Evolutionary conservation across 2,797 vertebrate genomes (phyloP), one percentile per base, ranked within the genome.

Genomic region (Hapalemur alaotrensis): DNA sequence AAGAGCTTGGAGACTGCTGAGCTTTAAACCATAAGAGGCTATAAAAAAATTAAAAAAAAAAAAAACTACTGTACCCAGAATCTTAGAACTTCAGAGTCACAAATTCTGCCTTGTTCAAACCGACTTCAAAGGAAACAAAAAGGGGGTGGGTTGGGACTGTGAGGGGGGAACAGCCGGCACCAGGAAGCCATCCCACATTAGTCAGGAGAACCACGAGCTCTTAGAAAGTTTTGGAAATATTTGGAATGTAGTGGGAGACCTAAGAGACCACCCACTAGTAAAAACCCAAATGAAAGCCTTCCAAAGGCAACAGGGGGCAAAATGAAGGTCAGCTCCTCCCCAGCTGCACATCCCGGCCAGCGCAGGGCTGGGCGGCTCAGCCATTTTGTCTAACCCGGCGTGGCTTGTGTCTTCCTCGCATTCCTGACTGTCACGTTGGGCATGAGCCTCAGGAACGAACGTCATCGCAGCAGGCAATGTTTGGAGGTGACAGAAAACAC

Each of bases 401-500:
- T 28, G 35, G 38, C 52, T 52, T 28, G 35, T 25, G 2, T 65
- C 61, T 59, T 57, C 30, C 38, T 0, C 5, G 15, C 89, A 54
- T 59, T 81, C 80, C 83, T 43, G 43, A 89, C 89, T 67, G 76
- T 92, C 87, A 52, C 59, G 12, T 30, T 59, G 28, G 75, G 54
- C 38, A 11, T 5, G 14, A 76, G 57, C 28, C 65, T 78, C 65
- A 61, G 72, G 78, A 88, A 78, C 75, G 75, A 81, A 57, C 28
- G 93, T 69, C 54, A 85, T 85, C 87, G 80, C 89, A 80, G 32
- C 59, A 38, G 43, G 28, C 50, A 50, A 22, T 52, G 69, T 80
- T 91, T 63, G 80, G 80, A 95, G 84, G 67, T 84, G 81, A 95
- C 80, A 95, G 83, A 93, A 93, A 93, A 87, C 83, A 96, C 61